phyloP scores from a whole-genome alignment of 2,113 vertebrate species.

The Burhinus oedicnemus region DNA sequence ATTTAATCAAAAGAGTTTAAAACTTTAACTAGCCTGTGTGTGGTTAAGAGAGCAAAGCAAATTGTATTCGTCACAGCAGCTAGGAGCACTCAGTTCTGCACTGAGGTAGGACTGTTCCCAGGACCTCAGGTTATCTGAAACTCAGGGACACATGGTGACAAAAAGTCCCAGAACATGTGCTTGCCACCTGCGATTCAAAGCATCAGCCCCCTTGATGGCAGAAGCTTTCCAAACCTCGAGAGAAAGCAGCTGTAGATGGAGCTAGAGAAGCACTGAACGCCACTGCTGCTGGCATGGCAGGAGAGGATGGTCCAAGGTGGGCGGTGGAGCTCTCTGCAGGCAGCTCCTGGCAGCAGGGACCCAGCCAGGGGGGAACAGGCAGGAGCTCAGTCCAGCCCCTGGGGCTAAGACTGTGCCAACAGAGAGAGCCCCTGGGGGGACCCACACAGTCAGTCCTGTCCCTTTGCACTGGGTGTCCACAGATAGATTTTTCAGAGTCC shows the following conservation, averaged over 20 bases:
- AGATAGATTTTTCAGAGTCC: background rate
- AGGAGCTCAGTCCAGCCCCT: fast-evolving
- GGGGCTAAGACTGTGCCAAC: background rate
- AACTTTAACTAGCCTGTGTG: background rate
- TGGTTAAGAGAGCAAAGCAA: background rate
- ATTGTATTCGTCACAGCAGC: background rate
- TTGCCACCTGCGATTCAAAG: background rate
- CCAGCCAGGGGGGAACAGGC: too few species aligned
- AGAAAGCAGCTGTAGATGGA: conserved; percentile 60
- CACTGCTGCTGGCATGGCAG: fast-evolving
- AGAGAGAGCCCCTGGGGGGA: fast-evolving
- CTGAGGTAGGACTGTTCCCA: background rate
- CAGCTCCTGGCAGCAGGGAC: background rate
- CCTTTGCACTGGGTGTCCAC: fast-evolving
- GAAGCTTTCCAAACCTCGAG: background rate
- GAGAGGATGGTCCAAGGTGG: background rate
- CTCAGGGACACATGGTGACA: background rate
- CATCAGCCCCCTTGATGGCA: background rate
- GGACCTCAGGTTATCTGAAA: background rate
- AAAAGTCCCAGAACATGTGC: background rate
- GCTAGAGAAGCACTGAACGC: conserved; percentile 22
- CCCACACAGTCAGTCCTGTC: fast-evolving
- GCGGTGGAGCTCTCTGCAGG: background rate
- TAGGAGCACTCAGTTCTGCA: background rate
- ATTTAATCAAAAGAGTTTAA: background rate